phyloP scores from a whole-genome alignment of 2,888 invertebrate species.

The Meiosimyza platycephala region DNA sequence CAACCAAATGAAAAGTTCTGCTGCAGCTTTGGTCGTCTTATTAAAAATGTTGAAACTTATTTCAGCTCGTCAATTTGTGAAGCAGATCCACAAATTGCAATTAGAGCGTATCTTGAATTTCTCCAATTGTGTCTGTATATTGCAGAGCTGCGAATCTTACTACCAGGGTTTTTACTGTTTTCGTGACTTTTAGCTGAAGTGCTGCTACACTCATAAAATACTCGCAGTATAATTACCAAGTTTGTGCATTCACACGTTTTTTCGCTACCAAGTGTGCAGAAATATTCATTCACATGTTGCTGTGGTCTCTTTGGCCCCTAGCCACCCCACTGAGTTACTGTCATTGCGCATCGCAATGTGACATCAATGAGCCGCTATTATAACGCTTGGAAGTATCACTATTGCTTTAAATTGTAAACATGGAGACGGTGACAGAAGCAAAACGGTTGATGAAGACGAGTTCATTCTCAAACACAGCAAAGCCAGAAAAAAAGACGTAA shows the following conservation, averaged over 20 bases:
- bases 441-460: slow-evolving; percentile 1
- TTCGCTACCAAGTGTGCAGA: slow-evolving; percentile 11
- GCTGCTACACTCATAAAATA: no score
- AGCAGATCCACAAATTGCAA: slow-evolving; percentile 12
- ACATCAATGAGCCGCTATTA: slow-evolving; percentile 13
- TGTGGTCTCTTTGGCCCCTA: not conserved
- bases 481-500: no score
- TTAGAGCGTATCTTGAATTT: slow-evolving; percentile 17
- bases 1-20: no score
- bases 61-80: not conserved
- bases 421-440: no score
- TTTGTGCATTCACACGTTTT: not conserved
- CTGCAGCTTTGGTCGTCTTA: slow-evolving; percentile 1
- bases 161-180: not conserved
- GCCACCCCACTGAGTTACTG: no score
- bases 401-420: no score
- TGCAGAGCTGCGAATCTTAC: not conserved
- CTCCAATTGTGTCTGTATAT: not conserved
- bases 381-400: slow-evolving; percentile 1
- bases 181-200: not conserved
- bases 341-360: not conserved
- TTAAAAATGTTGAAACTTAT: slow-evolving; percentile 19
- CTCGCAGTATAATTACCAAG: slow-evolving; percentile 16
- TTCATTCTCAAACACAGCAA: no score
- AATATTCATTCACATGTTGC: slow-evolving; percentile 4